Conservation (phyloP, 2,888 invertebrate species). For the Bembecia ichneumoniformis region DNA sequence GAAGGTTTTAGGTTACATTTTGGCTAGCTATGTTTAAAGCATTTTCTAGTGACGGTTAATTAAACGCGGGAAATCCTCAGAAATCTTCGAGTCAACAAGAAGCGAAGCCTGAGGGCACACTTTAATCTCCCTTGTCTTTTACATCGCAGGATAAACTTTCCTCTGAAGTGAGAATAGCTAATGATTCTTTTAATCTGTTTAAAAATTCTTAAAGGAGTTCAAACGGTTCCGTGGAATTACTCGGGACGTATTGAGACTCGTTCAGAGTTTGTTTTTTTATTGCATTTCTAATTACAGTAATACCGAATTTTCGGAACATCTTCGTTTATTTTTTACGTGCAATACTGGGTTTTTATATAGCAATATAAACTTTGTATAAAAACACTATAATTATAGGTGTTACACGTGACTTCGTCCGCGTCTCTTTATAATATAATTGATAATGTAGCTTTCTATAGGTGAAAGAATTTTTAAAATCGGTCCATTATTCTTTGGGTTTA, state of each 20-base stretch:
- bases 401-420: too few relatives aligned
- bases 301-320: background rate
- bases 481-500: too few relatives aligned
- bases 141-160: conserved; percentile 23
- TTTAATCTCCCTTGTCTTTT: conserved; percentile 60
- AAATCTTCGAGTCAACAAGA: conserved; percentile 12
- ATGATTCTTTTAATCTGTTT: conserved; percentile 66
- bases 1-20: too few relatives aligned
- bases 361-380: too few relatives aligned
- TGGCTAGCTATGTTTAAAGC: background rate
- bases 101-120: conserved; percentile 33
- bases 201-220: conserved; percentile 59
- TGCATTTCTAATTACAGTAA: background rate
- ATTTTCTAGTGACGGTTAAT: background rate
- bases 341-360: too few relatives aligned
- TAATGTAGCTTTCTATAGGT: too few relatives aligned
- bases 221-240: conserved; percentile 33
- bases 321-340: too few relatives aligned
- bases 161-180: conserved; percentile 56
- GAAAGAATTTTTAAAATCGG: too few relatives aligned
- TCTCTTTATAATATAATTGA: too few relatives aligned
- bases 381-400: too few relatives aligned
- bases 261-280: background rate
- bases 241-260: background rate
- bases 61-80: background rate